These are phyloP conservation scores for Agriotes lineatus DNA, from an alignment of 2,888 invertebrate genomes.

Conservation along the genomic window DNA sequence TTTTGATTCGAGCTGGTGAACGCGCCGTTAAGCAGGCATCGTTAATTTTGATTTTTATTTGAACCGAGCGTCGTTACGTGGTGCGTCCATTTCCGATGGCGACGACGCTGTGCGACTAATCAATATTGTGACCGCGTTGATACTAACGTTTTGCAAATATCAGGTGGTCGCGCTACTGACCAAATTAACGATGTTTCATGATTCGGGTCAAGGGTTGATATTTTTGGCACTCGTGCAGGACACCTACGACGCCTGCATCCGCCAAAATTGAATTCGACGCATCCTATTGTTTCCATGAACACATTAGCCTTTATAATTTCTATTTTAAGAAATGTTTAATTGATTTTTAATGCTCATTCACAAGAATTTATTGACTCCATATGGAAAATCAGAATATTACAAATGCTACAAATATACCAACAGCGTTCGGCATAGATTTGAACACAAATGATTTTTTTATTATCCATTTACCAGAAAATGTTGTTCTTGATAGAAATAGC, in stretches of 20 bases:
- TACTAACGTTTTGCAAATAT: conserved; percentile 53
- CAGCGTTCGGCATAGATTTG: no score
- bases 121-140: conserved; percentile 55
- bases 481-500: no score
- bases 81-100: conserved; percentile 54
- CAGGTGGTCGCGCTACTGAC: conserved; percentile 42
- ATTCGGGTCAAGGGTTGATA: conserved; percentile 39
- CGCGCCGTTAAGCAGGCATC: conserved; percentile 22
- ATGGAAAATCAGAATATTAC: no score
- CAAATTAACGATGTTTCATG: conserved; percentile 30
- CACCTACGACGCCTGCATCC: background rate
- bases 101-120: conserved; percentile 58
- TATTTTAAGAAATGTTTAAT: no score
- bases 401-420: no score
- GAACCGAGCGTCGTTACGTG: conserved; percentile 41
- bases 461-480: no score
- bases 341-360: no score
- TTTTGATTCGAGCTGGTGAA: conserved; percentile 9
- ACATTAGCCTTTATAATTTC: no score
- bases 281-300: no score
- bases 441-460: no score
- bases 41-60: conserved; percentile 32
- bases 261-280: conserved; percentile 7
- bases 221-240: no score
- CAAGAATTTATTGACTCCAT: no score